Evolutionary conservation across 2,797 vertebrate species (phyloP).

Genomic region (Malurus leucopterus): DNA sequence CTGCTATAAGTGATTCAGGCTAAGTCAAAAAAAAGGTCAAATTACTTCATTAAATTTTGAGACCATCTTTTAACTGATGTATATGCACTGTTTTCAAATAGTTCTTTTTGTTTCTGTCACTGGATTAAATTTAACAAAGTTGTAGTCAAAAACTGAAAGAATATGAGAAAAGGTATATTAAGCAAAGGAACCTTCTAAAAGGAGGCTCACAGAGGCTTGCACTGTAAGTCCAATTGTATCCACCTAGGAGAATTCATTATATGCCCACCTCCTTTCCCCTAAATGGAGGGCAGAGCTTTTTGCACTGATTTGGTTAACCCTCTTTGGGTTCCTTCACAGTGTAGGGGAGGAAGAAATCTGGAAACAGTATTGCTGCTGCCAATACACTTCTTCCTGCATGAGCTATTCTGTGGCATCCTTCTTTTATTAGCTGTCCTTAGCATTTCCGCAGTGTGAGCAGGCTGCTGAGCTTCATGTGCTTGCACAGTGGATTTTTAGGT

Average conservation of each 20-base stretch:
- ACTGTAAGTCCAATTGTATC: rapidly evolving
- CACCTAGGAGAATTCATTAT: neutral
- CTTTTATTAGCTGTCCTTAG: neutral
- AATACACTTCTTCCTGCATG: rapidly evolving
- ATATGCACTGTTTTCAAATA: neutral
- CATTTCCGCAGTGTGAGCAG: neutral
- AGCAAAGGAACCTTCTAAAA: neutral
- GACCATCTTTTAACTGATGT: neutral
- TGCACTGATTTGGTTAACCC: neutral
- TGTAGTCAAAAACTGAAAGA: neutral
- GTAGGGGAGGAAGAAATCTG: neutral
- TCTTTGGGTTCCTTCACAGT: neutral
- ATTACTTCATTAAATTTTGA: neutral
- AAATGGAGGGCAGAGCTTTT: neutral
- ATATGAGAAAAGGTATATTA: neutral
- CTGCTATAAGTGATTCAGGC: neutral
- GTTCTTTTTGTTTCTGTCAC: neutral
- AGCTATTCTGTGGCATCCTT: neutral
- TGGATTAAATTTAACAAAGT: neutral
- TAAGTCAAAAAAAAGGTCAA: neutral
- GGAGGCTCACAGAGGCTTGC: neutral
- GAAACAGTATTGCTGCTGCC: neutral
- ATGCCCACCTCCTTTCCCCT: neutral
- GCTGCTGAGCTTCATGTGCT: neutral
- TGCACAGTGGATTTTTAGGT: rapidly evolving